phyloP scores from a whole-genome alignment of 2,797 vertebrate genomes.

The Macrochelys suwanniensis region DNA sequence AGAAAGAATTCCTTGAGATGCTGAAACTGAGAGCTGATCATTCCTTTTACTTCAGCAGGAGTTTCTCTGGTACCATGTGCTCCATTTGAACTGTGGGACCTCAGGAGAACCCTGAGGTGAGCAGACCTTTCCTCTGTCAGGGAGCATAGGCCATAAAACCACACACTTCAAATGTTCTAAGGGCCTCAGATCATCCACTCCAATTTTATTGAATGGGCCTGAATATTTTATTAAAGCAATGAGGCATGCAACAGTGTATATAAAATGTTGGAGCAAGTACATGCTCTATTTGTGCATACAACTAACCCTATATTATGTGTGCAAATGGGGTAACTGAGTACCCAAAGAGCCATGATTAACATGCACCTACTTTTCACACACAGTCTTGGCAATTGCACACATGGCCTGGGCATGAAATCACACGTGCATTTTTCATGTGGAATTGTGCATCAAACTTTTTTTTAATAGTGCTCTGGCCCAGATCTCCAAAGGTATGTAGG shows the following conservation, averaged over 20 bases:
- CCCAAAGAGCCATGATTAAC: not conserved
- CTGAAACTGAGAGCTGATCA: not conserved
- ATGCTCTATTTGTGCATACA: not conserved
- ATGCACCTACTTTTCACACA: not conserved
- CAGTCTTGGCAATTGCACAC: not conserved
- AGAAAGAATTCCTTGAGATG: not conserved
- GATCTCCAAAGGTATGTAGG: not conserved
- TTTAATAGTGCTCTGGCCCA: not conserved
- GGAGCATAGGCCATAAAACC: not conserved
- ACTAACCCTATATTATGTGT: not conserved
- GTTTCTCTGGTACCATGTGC: not conserved
- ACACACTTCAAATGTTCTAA: not conserved
- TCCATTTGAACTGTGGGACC: not conserved
- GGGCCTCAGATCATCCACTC: not conserved
- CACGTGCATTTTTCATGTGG: not conserved
- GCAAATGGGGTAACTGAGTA: not conserved
- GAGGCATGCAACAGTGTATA: not conserved
- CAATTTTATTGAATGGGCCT: not conserved
- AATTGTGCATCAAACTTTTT: not conserved
- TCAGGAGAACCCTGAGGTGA: not conserved
- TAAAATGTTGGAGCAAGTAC: not conserved
- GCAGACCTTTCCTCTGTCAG: not conserved
- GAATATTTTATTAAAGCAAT: not conserved
- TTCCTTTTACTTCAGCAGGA: not conserved
- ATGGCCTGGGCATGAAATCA: not conserved